phyloP scores from a whole-genome alignment of 2,888 invertebrate species.

The Pterostichus niger region DNA sequence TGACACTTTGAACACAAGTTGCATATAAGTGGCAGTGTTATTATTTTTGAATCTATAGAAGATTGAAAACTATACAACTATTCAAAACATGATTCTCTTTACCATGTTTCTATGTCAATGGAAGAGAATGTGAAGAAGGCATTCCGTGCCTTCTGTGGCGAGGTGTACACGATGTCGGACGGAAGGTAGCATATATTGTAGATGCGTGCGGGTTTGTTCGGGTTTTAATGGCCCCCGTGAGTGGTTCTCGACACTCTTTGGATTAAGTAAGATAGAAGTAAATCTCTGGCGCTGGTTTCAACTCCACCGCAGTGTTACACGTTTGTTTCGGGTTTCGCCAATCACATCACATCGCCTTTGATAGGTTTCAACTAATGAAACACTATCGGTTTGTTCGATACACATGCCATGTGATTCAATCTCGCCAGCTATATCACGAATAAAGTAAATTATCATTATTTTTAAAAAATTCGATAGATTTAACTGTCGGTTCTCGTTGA shows the following conservation, averaged over 20 bases:
- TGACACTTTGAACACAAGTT: too few relatives aligned
- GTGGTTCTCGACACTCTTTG: constrained; percentile 29
- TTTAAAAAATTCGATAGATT: too few relatives aligned
- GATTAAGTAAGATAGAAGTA: constrained; percentile 31
- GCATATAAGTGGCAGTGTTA: too few relatives aligned
- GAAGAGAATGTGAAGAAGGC: too few relatives aligned
- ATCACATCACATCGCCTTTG: not conserved
- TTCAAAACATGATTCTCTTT: too few relatives aligned
- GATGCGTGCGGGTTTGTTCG: constrained; percentile 7
- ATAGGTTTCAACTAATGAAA: constrained; percentile 2
- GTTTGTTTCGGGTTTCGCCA: not conserved
- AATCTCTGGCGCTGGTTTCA: not conserved
- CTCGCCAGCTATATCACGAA: too few relatives aligned
- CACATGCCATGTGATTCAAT: not conserved
- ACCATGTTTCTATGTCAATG: too few relatives aligned
- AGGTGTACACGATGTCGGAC: not conserved
- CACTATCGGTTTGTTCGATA: not conserved
- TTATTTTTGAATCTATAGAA: too few relatives aligned
- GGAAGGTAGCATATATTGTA: not conserved
- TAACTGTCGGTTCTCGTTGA: too few relatives aligned
- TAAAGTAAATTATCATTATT: too few relatives aligned
- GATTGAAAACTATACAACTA: too few relatives aligned
- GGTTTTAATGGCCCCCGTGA: constrained; percentile 26
- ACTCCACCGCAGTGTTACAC: not conserved
- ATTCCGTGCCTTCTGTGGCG: not conserved